A percentile compares a stretch with the other conserved stretches of the same genome.
These are phyloP conservation scores for Aphrophora alni DNA, from an alignment of 2,888 invertebrate species.

Conservation along the genomic window DNA sequence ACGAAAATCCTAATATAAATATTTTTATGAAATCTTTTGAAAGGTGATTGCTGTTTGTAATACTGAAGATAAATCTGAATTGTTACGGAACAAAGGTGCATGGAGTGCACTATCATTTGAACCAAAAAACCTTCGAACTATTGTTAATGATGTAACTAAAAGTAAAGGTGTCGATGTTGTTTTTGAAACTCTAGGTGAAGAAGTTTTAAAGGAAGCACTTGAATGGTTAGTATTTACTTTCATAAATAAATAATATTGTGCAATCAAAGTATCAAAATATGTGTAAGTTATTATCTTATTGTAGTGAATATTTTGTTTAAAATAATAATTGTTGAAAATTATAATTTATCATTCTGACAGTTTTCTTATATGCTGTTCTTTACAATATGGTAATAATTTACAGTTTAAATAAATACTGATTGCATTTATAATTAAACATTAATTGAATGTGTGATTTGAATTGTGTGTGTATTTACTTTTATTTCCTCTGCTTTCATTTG, in stretches of 20 bases:
- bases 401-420: no score
- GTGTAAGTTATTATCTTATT: not conserved
- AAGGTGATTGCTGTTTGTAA: slow-evolving; percentile 74
- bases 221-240: slow-evolving; percentile 62
- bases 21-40: no score
- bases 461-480: no score
- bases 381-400: no score
- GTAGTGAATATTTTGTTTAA: no score
- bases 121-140: slow-evolving; percentile 61
- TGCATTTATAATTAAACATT: no score
- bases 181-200: slow-evolving; percentile 69
- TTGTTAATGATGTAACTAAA: slow-evolving; percentile 64
- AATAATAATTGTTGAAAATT: no score
- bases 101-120: slow-evolving; percentile 67
- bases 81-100: slow-evolving; percentile 68
- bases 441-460: no score
- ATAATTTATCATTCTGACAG: no score
- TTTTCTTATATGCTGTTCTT: no score
- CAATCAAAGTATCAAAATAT: no score
- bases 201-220: slow-evolving; percentile 64
- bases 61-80: slow-evolving; percentile 64
- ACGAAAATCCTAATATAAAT: not conserved
- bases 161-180: slow-evolving; percentile 68
- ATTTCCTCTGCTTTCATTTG: no score
- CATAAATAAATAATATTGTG: not conserved